Base-by-base conservation (phyloP, 2,113 vertebrate genomes). In the Chionis minor region DNA sequence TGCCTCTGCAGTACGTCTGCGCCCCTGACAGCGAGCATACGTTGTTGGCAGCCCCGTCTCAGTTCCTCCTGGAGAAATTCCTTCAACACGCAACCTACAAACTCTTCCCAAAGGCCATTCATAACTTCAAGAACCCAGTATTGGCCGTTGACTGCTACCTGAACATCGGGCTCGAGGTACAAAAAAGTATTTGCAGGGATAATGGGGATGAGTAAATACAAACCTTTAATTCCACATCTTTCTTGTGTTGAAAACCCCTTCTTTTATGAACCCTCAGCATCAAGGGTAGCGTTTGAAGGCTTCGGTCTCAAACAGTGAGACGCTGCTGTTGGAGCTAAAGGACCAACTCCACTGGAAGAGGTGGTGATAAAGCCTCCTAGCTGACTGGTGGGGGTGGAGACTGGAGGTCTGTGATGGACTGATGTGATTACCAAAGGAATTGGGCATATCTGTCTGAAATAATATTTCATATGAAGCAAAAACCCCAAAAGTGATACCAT, bases 11-110 rank as follows among this genome's bases (percentile, higher is more conserved):
- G 97, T 99, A 99, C 0, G 98, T 99, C 55, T 99, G 99, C 6
- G 99, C 99, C 52, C 99, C 99, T 1, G 99, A 99, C 98, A 99
- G 99, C 6, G 99, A 99, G 95, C 99, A 99, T 92, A 99, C 99
- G 0, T 97, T 99, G 44, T 79, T 99, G 91, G 99, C 99, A 27
- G 99, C 99, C 21, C 99, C 99, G 0, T 98, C 99, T 16, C 99
- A 99, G 96, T 99, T 99, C 90, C 98, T 99, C 28, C 98, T 99
- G 92, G 99, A 99, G 97, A 99, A 98, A 93, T 99, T 99, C 97
- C 99, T 99, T 86, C 99, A 99, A 94, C 98, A 98, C 1, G 99
- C 99, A 12, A 99, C 99, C 5, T 98, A 99, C 97, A 99, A 98
- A 93, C 98, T 99, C 73, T 99, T 99, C 96, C 99, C 99, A 1